A percentile compares a stretch with the other conserved stretches of the same genome.
Conservation (phyloP, 2,888 invertebrate genomes). For the Blomia tropicalis region DNA sequence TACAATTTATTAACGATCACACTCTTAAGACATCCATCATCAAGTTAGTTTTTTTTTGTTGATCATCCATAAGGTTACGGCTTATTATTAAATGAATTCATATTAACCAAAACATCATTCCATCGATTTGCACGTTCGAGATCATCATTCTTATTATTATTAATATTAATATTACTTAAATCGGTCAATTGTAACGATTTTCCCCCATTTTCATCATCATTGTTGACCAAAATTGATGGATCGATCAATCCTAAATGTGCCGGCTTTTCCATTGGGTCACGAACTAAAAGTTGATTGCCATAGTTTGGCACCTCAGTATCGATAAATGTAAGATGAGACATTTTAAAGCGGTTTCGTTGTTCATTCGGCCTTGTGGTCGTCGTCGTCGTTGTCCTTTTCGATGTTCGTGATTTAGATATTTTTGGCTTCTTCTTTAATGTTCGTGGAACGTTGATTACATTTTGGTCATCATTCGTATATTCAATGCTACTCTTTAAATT, state of each 20-base stretch:
- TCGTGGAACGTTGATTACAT: too few relatives aligned
- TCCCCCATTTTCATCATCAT: neutral
- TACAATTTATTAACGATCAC: too few relatives aligned
- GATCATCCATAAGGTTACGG: too few relatives aligned
- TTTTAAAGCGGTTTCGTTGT: neutral
- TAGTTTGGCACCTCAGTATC: constrained; percentile 19
- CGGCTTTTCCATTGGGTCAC: neutral
- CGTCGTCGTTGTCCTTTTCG: too few relatives aligned
- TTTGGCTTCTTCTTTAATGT: too few relatives aligned
- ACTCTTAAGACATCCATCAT: too few relatives aligned
- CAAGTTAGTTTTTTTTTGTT: neutral
- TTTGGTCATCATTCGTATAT: too few relatives aligned
- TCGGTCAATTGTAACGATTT: neutral
- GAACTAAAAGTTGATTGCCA: constrained; percentile 16
- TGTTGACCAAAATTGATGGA: neutral
- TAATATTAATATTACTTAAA: neutral
- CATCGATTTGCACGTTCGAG: constrained; percentile 24
- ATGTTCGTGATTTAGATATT: too few relatives aligned
- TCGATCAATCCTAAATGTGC: too few relatives aligned
- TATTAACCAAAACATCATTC: constrained; percentile 24
- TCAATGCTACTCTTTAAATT: neutral
- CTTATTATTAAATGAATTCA: too few relatives aligned
- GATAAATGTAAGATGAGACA: constrained; percentile 15
- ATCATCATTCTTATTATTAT: constrained; percentile 12
- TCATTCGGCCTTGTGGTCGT: neutral